Evolutionary conservation across 1,140 invertebrate genomes (phyloP).

Genomic region (Notospermus geniculatus): DNA sequence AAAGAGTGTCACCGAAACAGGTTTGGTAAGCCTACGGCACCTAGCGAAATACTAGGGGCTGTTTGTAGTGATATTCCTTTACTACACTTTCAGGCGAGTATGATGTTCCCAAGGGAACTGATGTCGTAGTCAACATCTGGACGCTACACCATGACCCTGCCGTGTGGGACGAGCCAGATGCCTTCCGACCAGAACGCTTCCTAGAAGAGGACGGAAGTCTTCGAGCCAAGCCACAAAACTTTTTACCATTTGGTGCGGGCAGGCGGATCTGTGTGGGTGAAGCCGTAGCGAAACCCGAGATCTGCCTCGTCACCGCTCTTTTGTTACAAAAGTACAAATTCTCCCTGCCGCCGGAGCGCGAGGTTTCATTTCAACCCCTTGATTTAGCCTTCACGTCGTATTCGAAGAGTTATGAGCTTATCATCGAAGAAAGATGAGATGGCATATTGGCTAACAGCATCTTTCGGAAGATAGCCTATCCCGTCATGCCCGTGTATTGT

Average conservation of each 20-base stretch:
- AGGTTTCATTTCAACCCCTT: neutral
- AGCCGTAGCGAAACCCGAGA: constrained; percentile 62
- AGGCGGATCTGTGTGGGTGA: constrained; percentile 86
- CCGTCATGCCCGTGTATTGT: no score
- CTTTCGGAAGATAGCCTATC: no score
- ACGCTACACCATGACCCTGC: constrained; percentile 74
- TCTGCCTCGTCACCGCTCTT: constrained; percentile 35
- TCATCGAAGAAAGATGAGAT: constrained; percentile 8
- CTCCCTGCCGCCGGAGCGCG: constrained; percentile 2
- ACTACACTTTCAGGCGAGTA: constrained; percentile 22
- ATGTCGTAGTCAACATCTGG: constrained; percentile 74
- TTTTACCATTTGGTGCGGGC: constrained; percentile 81
- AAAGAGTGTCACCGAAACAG: neutral
- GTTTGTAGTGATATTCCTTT: neutral
- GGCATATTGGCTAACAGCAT: no score
- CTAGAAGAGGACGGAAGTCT: constrained; percentile 59
- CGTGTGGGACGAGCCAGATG: constrained; percentile 69
- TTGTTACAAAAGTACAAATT: constrained; percentile 48
- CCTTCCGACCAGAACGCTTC: constrained; percentile 68
- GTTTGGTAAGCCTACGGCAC: neutral
- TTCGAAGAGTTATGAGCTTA: constrained; percentile 8
- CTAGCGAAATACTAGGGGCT: neutral
- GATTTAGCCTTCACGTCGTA: neutral
- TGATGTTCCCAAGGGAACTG: constrained; percentile 57
- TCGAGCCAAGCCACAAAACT: constrained; percentile 63